Base-by-base conservation (phyloP, 2,888 invertebrate species). In the Auanema freiburgensis region DNA sequence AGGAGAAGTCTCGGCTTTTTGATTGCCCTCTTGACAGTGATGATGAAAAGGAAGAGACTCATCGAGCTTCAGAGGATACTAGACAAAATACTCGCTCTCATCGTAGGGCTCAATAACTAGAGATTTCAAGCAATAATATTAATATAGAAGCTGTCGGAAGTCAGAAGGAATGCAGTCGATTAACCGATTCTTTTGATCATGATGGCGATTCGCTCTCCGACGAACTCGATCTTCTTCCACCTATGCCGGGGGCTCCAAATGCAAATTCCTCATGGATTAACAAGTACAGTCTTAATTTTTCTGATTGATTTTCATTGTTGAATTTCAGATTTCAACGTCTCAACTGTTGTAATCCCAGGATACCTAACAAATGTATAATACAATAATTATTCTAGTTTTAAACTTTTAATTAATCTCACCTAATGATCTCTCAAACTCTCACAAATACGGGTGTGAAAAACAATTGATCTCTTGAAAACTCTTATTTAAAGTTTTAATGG, bases 151-250 rank as follows among this genome's bases (percentile, higher is more conserved):
- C 11, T n/a, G 16, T 14, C 10, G 57, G 18, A 2, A 16, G 14
- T n/a, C 43, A 21, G 40, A 67, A 67, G 16, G 70, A 72, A 43
- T 60, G 66, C 12, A 77, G 73, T 11, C 64, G 72, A 12, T 66
- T 80, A 16, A 71, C 71, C 18, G 79, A 79, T 62, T 76, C 77
- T 21, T 74, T 80, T 51, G 79, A 80, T 24, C 57, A 76, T 40
- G 79, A 78, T 42, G 71, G 59, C 16, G 81, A 81, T 57, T 73
- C 74, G 16, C 68, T 75, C 16, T 71, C 71, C 23, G 79, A 79
- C 52, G 77, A 77, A 51, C 66, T 79, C 21, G 79, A 79, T 55
- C 72, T 79, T 10, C 64, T 79, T 14, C 79, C 79, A n/a, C 77
- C 79, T 11, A 66, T 77, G 25, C 68, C 79, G n/a, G 74, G 71